phyloP scores from a whole-genome alignment of 2,888 invertebrate species.

The Cryptocheilus praepositus region DNA sequence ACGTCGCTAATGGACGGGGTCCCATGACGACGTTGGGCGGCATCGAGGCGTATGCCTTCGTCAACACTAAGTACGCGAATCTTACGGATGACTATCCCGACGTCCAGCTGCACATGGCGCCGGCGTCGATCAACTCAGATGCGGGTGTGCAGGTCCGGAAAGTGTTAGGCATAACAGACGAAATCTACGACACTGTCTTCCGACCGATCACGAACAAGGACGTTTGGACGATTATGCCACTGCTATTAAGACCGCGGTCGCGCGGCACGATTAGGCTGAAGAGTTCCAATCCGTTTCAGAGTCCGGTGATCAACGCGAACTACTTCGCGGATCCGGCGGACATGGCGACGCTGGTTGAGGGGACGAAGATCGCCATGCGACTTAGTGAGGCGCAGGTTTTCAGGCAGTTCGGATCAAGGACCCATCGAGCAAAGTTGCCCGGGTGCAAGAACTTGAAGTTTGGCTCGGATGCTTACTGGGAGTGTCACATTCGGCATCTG shows the following conservation, averaged over 20 bases:
- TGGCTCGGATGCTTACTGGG: conserved; percentile 88
- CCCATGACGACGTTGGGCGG: conserved; percentile 93
- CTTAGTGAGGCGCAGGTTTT: conserved; percentile 87
- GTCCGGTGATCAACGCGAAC: conserved; percentile 93
- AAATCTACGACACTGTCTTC: conserved; percentile 87
- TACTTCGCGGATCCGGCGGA: conserved; percentile 90
- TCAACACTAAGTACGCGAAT: conserved; percentile 90
- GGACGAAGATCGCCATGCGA: conserved; percentile 84
- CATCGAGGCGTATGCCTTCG: conserved; percentile 91
- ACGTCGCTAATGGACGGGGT: conserved; percentile 85
- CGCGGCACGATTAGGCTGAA: conserved; percentile 85
- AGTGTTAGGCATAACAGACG: conserved; percentile 87
- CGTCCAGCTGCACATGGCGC: conserved; percentile 94
- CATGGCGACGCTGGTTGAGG: conserved; percentile 88
- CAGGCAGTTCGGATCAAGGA: conserved; percentile 85
- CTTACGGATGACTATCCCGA: conserved; percentile 88
- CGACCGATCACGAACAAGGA: conserved; percentile 87
- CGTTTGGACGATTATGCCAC: conserved; percentile 90
- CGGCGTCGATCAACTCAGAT: conserved; percentile 90
- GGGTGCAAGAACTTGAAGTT: conserved; percentile 85
- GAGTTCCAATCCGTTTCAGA: conserved; percentile 89
- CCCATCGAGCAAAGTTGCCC: conserved; percentile 86
- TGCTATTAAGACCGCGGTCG: conserved; percentile 87
- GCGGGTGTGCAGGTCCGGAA: conserved; percentile 84
- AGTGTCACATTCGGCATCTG: conserved; percentile 90